phyloP scores from a whole-genome alignment of 1,140 invertebrate genomes.

The Chelonus insularis region DNA sequence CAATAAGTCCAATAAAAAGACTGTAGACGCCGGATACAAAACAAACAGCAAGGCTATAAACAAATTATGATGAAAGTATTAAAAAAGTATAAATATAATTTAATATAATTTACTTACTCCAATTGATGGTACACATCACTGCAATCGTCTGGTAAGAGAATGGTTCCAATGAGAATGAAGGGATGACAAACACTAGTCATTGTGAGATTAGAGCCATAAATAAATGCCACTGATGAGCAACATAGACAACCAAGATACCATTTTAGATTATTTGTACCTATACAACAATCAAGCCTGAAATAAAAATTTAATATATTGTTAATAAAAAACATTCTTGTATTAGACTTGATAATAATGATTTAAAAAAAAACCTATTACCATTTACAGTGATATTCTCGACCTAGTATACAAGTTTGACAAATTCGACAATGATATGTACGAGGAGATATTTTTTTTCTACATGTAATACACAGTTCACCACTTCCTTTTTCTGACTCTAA shows the following conservation, averaged over 20 bases:
- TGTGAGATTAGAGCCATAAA: constrained; percentile 71
- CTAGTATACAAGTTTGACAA: constrained; percentile 53
- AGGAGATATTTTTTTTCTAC: constrained; percentile 47
- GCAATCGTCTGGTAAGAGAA: constrained; percentile 72
- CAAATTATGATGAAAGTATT: constrained; percentile 20
- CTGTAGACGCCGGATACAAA: constrained; percentile 58
- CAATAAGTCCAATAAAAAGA: constrained; percentile 47
- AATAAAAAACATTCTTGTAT: constrained; percentile 1
- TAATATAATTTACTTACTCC: constrained; percentile 68
- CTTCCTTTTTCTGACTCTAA: constrained; percentile 52
- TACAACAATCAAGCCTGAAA: constrained; percentile 72
- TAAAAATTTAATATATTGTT: constrained; percentile 8
- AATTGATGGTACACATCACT: constrained; percentile 71
- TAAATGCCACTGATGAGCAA: constrained; percentile 63
- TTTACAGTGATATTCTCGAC: constrained; percentile 56
- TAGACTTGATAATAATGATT: constrained; percentile 7
- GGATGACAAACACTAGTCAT: constrained; percentile 74
- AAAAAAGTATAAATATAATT: too few species aligned
- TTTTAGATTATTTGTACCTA: constrained; percentile 67
- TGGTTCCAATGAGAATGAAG: constrained; percentile 64
- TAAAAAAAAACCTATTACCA: constrained; percentile 41
- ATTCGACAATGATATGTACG: constrained; percentile 50
- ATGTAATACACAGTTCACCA: constrained; percentile 51
- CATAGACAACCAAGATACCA: constrained; percentile 66
- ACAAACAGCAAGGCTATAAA: constrained; percentile 55